Percentiles rank a stretch among this genome's conserved stretches.
These are phyloP conservation scores for Tinea semifulvella DNA, from an alignment of 2,888 invertebrate genomes.

Conservation along the genomic window DNA sequence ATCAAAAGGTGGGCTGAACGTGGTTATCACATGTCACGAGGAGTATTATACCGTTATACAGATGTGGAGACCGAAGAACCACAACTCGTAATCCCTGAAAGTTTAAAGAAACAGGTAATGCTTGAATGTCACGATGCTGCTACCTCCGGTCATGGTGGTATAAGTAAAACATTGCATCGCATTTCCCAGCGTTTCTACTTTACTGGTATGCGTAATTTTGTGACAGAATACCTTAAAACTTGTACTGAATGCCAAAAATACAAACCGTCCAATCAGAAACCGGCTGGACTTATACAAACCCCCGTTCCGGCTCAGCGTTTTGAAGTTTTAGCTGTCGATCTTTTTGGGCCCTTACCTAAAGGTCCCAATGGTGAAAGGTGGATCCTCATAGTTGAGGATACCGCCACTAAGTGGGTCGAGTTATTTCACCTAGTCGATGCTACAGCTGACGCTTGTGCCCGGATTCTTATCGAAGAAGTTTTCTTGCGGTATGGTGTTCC, in stretches of 20 bases:
- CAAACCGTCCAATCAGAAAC: slow-evolving; percentile 28
- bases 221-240: slow-evolving; percentile 22
- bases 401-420: slow-evolving; percentile 23
- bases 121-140: slow-evolving; percentile 22
- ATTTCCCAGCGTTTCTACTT: slow-evolving; percentile 24
- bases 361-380: slow-evolving; percentile 16
- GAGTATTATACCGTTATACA: slow-evolving; percentile 22
- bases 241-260: slow-evolving; percentile 29
- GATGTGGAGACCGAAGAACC: slow-evolving; percentile 19
- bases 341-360: slow-evolving; percentile 25
- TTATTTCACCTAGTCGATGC: slow-evolving; percentile 23
- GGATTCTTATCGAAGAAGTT: slow-evolving; percentile 26
- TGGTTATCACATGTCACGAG: slow-evolving; percentile 22
- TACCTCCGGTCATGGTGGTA: slow-evolving; percentile 25
- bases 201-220: slow-evolving; percentile 24
- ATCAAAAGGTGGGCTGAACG: slow-evolving; percentile 22
- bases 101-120: slow-evolving; percentile 19
- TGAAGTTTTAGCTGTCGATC: slow-evolving; percentile 28
- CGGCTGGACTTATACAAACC: slow-evolving; percentile 29
- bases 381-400: slow-evolving; percentile 24
- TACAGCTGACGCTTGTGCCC: slow-evolving; percentile 24
- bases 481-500: slow-evolving; percentile 31
- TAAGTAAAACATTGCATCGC: slow-evolving; percentile 19
- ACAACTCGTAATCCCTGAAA: slow-evolving; percentile 21
- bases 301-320: slow-evolving; percentile 21